Evolutionary conservation across 1,140 invertebrate species (phyloP), one percentile per base, ranked within the genome.

Genomic region (Thaumatotibia leucotreta): DNA sequence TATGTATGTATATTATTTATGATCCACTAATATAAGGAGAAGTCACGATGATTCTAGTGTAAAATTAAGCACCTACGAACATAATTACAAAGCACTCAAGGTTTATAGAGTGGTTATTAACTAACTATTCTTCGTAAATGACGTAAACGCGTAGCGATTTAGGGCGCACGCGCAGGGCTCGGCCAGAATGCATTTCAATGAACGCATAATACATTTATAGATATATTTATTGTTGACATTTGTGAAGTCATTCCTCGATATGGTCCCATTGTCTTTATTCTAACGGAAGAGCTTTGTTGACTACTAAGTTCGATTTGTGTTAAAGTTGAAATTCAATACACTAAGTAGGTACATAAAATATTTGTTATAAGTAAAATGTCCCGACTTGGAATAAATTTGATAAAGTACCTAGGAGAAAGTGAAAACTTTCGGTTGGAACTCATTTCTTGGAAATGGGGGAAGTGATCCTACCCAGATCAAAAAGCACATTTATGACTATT

Each of bases 91-190:
- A 9, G 0, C 61, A n/a, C 5, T 17, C 14, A 63, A 22, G 20
- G 32, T 11, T 35, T 35, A 63, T 23, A 23, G 5, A 63, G 31
- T 35, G 31, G 14, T 39, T 63, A 33, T 63, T 33, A 63, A 14
- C n/a, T 33, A 63, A 14, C n/a, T 6, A 58, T 27, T 58, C 52
- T n/a, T 4, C n/a, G 62, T 31, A 22, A 67, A 61, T 83, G 74
- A 80, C 76, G 76, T 65, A 68, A 76, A 54, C 65, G 39, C 61
- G n/a, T 49, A 75, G 67, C 71, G 74, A 83, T 83, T 83, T 81
- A 83, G 81, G 79, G 63, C 77, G 64, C 62, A 63, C 70, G 32
- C 14, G 64, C 52, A 45, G 61, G 68, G 66, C 63, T 65, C 67
- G 75, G 52, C 24, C n/a, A 29, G 70, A 68, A 72, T 72, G 72